These are phyloP conservation scores for Coelopa pilipes DNA, from an alignment of 2,888 invertebrate species.

Conservation along the genomic window DNA sequence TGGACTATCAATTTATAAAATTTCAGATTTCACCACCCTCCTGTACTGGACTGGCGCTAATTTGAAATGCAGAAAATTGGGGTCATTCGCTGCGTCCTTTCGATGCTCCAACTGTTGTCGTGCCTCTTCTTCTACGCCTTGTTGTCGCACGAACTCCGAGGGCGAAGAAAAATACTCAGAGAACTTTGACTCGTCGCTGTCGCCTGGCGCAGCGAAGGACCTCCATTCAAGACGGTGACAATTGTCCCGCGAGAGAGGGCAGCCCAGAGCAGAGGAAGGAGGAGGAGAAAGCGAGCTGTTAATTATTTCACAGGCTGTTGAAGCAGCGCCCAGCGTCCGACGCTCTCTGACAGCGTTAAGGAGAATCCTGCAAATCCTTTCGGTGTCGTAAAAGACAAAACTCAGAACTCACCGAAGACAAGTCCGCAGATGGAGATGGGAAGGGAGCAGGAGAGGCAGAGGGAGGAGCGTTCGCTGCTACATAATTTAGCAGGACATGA, in stretches of 20 bases:
- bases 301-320: slow-evolving; percentile 28
- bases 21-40: neutral
- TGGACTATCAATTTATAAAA: too few relatives aligned
- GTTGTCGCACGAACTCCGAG: neutral
- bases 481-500: slow-evolving; percentile 64
- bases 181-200: too few relatives aligned
- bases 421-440: neutral
- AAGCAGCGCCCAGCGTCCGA: neutral
- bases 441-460: slow-evolving; percentile 18
- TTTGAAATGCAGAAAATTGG: slow-evolving; percentile 23
- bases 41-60: slow-evolving; percentile 1
- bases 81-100: slow-evolving; percentile 16
- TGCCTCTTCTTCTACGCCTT: neutral
- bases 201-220: too few relatives aligned
- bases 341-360: neutral
- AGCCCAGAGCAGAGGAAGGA: too few relatives aligned
- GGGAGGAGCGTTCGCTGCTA: slow-evolving; percentile 45
- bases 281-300: slow-evolving; percentile 14
- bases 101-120: neutral
- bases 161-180: neutral
- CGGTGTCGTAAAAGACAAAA: neutral
- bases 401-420: too few relatives aligned
- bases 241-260: too few relatives aligned
- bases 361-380: neutral
- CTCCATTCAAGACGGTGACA: too few relatives aligned